A percentile compares a stretch with the other conserved stretches of the same genome.
These are phyloP conservation scores for Apis dorsata DNA, from an alignment of 1,140 invertebrate species.

Conservation along the genomic window DNA sequence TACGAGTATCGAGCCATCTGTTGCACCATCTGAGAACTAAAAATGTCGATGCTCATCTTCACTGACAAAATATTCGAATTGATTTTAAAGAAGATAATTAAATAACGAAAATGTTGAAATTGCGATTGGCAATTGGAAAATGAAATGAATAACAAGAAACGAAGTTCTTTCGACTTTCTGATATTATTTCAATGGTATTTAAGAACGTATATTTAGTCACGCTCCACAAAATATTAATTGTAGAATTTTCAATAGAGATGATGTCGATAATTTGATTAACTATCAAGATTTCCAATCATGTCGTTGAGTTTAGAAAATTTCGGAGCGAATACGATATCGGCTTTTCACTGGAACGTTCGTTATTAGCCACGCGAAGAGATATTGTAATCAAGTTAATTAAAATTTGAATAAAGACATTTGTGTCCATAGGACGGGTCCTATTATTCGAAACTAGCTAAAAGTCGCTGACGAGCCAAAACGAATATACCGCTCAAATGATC, in stretches of 20 bases:
- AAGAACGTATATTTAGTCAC: neutral
- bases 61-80: neutral
- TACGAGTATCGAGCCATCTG: constrained; percentile 43
- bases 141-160: neutral
- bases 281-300: neutral
- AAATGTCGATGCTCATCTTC: neutral
- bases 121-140: neutral
- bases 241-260: constrained; percentile 2
- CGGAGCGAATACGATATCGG: constrained; percentile 4
- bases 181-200: neutral
- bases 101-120: neutral
- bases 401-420: constrained; percentile 34
- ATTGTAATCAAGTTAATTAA: constrained; percentile 41
- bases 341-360: neutral
- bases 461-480: neutral
- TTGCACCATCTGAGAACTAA: constrained; percentile 37
- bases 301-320: constrained; percentile 14
- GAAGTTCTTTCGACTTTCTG: too few species aligned
- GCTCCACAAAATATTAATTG: constrained; percentile 31
- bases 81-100: neutral
- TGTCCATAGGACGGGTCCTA: neutral
- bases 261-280: constrained; percentile 27
- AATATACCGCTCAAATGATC: neutral
- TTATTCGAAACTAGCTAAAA: neutral
- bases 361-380: constrained; percentile 4